Conservation (phyloP, 1,140 invertebrate species). For the Trichonephila clavata region DNA sequence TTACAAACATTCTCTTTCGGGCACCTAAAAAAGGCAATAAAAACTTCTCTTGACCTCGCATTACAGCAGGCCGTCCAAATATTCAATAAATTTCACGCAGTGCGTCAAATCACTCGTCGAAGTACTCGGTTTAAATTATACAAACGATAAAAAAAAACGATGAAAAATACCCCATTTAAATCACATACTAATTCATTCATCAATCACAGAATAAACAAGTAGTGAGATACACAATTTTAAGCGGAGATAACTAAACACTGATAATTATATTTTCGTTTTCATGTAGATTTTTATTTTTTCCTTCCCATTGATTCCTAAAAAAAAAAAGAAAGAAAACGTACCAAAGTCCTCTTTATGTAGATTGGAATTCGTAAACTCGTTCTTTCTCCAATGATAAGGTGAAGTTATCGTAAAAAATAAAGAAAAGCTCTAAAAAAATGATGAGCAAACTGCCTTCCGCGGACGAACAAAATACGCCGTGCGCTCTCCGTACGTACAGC, state of each 20-base stretch:
- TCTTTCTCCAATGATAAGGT: not conserved
- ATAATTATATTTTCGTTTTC: not conserved
- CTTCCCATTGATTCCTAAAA: not conserved
- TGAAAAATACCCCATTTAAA: not conserved
- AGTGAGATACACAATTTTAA: not conserved
- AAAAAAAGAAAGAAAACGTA: slow-evolving; percentile 33
- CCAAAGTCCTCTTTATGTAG: slow-evolving; percentile 8
- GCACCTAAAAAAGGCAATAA: not conserved
- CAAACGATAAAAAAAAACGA: not conserved
- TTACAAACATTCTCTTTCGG: slow-evolving; percentile 26
- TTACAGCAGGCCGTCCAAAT: not conserved
- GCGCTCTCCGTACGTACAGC: slow-evolving; percentile 56
- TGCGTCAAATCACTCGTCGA: slow-evolving; percentile 33
- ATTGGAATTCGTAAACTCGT: not conserved
- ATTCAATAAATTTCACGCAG: slow-evolving; percentile 54
- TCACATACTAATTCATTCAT: not conserved
- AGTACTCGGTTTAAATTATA: not conserved
- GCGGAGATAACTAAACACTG: not conserved
- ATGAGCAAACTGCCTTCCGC: not conserved
- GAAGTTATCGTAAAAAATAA: not conserved
- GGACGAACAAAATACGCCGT: slow-evolving; percentile 16
- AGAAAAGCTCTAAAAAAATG: slow-evolving; percentile 36
- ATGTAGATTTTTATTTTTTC: not conserved
- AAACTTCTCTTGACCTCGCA: slow-evolving; percentile 31
- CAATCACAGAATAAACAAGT: not conserved